Conservation (phyloP, 2,113 vertebrate species). For the Chamaetylas fuelleborni region DNA sequence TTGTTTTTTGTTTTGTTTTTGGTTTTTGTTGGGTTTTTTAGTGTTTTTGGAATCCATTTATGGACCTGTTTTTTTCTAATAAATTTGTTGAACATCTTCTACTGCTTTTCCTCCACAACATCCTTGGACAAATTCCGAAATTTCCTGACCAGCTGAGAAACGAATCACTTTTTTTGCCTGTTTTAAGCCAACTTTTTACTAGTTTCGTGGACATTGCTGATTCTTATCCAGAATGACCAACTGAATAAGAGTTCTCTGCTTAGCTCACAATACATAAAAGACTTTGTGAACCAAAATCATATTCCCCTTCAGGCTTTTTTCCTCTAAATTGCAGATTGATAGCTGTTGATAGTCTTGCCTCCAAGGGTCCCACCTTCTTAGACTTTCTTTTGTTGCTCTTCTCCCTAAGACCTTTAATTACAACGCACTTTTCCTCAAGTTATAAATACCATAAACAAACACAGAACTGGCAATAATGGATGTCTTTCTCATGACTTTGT, state of each 20-base stretch:
- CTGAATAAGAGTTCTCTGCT: not conserved
- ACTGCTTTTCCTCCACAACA: not conserved
- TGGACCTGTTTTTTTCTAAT: not conserved
- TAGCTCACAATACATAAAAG: not conserved
- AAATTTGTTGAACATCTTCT: not conserved
- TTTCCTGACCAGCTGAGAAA: not conserved
- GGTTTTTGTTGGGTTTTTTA: not conserved
- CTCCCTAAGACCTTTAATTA: not conserved
- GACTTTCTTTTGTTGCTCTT: not conserved
- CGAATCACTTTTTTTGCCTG: not conserved
- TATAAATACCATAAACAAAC: not conserved
- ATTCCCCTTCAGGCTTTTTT: not conserved
- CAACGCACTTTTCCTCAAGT: not conserved
- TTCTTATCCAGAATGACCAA: not conserved
- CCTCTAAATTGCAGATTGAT: not conserved
- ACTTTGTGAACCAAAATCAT: not conserved
- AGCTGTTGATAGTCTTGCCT: not conserved
- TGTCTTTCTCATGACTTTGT: not conserved
- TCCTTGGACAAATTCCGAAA: not conserved
- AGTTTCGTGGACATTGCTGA: not conserved
- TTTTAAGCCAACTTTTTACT: not conserved
- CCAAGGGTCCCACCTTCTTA: not conserved
- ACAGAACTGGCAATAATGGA: fast-evolving
- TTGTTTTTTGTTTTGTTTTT: too few species aligned
- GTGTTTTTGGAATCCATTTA: not conserved